A percentile compares a stretch with the other conserved stretches of the same genome.
Conservation (phyloP, 2,113 vertebrate species). For the Mormyrus lacerda region DNA sequence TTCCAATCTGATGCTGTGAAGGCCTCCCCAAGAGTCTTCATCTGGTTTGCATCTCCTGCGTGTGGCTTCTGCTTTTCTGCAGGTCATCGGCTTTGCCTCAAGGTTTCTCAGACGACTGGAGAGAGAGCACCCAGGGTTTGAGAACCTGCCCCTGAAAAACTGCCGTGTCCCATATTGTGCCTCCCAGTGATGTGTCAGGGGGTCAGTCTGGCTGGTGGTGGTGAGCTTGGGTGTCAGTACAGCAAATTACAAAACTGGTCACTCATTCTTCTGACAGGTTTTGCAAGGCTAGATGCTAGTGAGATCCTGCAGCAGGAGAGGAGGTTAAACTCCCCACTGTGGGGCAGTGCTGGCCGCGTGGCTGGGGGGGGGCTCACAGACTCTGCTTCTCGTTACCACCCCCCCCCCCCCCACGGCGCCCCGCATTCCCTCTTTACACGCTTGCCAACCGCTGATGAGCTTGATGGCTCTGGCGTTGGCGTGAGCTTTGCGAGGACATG, state of each 20-base stretch:
- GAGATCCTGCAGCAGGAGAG: background rate
- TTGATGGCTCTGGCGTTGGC: background rate
- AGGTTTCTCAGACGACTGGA: background rate
- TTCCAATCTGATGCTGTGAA: background rate
- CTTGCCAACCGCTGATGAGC: background rate
- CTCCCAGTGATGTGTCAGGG: background rate
- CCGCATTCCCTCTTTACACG: background rate
- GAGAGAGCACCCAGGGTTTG: background rate
- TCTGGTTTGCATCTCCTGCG: background rate
- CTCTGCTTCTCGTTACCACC: background rate
- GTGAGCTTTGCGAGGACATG: background rate
- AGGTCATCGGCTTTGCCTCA: background rate
- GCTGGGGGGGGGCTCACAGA: too few species aligned
- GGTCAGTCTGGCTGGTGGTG: background rate
- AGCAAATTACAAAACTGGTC: background rate
- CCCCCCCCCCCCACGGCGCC: background rate
- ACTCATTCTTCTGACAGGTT: background rate
- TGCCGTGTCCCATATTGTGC: background rate
- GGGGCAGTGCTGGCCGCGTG: background rate
- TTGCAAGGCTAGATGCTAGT: background rate
- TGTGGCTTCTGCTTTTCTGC: background rate
- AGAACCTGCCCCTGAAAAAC: background rate
- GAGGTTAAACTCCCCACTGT: background rate
- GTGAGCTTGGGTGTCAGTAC: background rate
- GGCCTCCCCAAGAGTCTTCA: background rate